Base-by-base conservation (phyloP, 2,797 vertebrate species). In the Chaetophractus vellerosus region DNA sequence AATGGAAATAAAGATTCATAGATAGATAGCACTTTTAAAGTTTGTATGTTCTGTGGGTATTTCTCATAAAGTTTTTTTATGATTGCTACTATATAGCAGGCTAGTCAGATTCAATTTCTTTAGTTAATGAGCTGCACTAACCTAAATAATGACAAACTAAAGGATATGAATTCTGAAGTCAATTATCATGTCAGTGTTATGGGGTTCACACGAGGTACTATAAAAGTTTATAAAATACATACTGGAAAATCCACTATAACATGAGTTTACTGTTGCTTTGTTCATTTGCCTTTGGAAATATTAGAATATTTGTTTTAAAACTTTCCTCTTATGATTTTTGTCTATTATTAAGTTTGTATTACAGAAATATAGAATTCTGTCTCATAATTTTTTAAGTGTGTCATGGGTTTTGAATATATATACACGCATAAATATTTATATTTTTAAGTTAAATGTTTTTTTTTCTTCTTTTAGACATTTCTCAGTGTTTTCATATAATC, bases 21-120 rank as follows among this genome's bases (percentile, higher is more conserved):
- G 19, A 74, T 15, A 89, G 14, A 33, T 9, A 38, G 3, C 10
- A 41, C 4, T 57, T 90, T 57, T 90, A 88, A 88, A 85, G 7
- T 91, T 91, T 64, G 0, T 16, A 4, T 88, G 23, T 7, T 74
- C 57, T 66, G 38, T 15, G 68, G 9, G 0, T 66, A 81, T 78
- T 85, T 91, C 84, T 69, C 26, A 64, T 88, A 79, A 55, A 15
- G 10, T 24, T 66, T 66, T 92, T 74, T 66, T 0, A 45, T 75
- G 9, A 81, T 16, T 68, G 16, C 82, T 68, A 82, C 1, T 78
- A 82, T 19, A 6, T 55, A 91, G 75, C 3, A 75, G 15, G 1
- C 18, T 72, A 45, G 55, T 83, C 63, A 66, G 5, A 38, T 59
- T 88, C 1, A 88, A 85, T 91, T 76, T 89, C 64, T 95, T 93